A percentile compares a stretch with the other conserved stretches of the same genome.
Evolutionary conservation across 2,113 vertebrate genomes (phyloP).

Genomic region (Petrocephalus microphthalmus): DNA sequence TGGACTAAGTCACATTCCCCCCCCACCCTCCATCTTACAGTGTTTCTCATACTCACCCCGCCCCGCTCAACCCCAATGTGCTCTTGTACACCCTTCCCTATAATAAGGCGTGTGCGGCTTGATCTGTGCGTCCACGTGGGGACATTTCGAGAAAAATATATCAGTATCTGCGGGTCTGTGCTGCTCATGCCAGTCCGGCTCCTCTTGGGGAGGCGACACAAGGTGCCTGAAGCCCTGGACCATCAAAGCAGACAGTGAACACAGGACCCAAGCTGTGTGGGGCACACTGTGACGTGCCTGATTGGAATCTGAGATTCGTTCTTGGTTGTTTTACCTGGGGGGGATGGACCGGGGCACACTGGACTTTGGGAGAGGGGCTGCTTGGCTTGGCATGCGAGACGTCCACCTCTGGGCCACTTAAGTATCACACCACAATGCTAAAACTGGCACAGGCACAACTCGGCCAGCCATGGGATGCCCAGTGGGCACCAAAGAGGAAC

Average conservation of each 20-base stretch:
- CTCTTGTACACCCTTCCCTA: neutral
- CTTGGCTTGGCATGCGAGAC: neutral
- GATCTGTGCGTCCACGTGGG: neutral
- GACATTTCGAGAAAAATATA: neutral
- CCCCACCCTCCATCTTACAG: neutral
- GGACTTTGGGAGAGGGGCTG: neutral
- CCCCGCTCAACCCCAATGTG: neutral
- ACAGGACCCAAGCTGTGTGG: neutral
- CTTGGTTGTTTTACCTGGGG: neutral
- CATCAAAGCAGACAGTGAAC: neutral
- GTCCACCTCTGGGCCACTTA: neutral
- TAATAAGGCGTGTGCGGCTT: neutral
- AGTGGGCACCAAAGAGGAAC: neutral
- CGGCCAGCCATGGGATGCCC: neutral
- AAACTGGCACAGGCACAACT: neutral
- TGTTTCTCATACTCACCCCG: neutral
- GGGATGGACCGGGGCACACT: neutral
- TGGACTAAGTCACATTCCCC: conserved; percentile 67
- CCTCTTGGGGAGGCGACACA: neutral
- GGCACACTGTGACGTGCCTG: neutral
- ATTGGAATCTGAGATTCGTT: neutral
- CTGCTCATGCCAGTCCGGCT: neutral
- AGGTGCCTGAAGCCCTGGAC: neutral
- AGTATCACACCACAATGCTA: neutral
- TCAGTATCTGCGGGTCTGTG: neutral